A percentile compares a stretch with the other conserved stretches of the same genome.
These are phyloP conservation scores for Atlantisia rogersi DNA, from an alignment of 2,113 vertebrate genomes.

Conservation along the genomic window DNA sequence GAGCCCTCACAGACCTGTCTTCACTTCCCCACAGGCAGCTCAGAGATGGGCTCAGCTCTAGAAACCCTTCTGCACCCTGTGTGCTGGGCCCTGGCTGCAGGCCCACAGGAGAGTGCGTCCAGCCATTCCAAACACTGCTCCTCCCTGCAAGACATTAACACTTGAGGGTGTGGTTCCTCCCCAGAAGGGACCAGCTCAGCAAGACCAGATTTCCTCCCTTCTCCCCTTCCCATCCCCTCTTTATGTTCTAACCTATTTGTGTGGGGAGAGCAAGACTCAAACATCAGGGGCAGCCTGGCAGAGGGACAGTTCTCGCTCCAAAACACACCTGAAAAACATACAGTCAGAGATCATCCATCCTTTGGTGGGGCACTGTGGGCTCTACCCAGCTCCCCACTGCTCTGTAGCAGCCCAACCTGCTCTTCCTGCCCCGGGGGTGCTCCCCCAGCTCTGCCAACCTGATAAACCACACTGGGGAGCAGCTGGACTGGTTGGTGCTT, in stretches of 20 bases:
- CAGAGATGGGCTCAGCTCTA: background rate
- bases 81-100: background rate
- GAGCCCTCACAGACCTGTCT: background rate
- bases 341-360: background rate
- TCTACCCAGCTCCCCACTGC: background rate
- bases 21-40: background rate
- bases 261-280: background rate
- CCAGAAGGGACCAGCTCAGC: background rate
- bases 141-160: conserved; percentile 10
- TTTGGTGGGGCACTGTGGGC: background rate
- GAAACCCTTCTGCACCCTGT: background rate
- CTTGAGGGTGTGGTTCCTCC: conserved; percentile 17
- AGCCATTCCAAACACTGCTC: conserved; percentile 13
- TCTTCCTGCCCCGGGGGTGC: background rate
- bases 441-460: background rate
- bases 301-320: accelerated
- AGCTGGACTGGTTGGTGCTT: conserved; percentile 1
- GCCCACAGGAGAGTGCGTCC: background rate
- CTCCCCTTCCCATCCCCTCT: background rate
- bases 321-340: background rate
- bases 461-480: background rate
- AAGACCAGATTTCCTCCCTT: background rate
- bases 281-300: background rate
- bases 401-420: conserved; percentile 6
- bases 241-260: accelerated